phyloP scores from a whole-genome alignment of 2,888 invertebrate genomes.

The Iphiclides podalirius region DNA sequence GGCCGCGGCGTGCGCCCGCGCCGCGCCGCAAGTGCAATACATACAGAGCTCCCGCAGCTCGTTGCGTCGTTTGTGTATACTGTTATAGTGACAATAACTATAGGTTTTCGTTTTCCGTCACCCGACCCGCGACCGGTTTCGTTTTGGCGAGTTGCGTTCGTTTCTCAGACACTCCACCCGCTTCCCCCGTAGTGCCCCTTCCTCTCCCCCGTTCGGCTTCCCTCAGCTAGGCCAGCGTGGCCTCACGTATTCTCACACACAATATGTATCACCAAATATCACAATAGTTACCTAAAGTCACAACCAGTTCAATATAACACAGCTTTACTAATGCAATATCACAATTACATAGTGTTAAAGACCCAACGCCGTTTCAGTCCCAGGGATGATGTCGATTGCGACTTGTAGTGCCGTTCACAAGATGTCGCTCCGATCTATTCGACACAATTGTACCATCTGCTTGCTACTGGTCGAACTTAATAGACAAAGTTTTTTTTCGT shows the following conservation, averaged over 20 bases:
- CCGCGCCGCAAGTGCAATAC: conserved; percentile 33
- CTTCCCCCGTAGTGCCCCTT: conserved; percentile 23
- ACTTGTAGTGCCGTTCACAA: conserved; percentile 9
- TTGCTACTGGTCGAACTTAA: too few relatives aligned
- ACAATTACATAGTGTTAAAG: conserved; percentile 51
- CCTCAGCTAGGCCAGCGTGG: conserved; percentile 36
- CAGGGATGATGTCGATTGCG: conserved; percentile 37
- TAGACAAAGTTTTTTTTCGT: too few relatives aligned
- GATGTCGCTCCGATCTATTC: background rate
- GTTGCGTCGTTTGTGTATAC: conserved; percentile 39
- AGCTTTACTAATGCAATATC: conserved; percentile 75
- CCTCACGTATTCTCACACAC: conserved; percentile 31
- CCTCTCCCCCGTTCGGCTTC: conserved; percentile 31
- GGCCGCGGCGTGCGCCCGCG: conserved; percentile 14
- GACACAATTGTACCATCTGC: background rate
- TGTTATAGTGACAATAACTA: conserved; percentile 69
- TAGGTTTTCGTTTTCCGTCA: conserved; percentile 36
- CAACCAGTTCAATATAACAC: conserved; percentile 75
- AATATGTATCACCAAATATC: conserved; percentile 69
- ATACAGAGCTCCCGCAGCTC: conserved; percentile 32
- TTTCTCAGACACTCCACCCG: conserved; percentile 26
- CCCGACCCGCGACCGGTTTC: conserved; percentile 31
- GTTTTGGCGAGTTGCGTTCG: conserved; percentile 20
- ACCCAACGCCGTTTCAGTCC: conserved; percentile 26
- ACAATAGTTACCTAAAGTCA: conserved; percentile 78